phyloP scores from a whole-genome alignment of 2,888 invertebrate genomes.

The Chalcis sispes region DNA sequence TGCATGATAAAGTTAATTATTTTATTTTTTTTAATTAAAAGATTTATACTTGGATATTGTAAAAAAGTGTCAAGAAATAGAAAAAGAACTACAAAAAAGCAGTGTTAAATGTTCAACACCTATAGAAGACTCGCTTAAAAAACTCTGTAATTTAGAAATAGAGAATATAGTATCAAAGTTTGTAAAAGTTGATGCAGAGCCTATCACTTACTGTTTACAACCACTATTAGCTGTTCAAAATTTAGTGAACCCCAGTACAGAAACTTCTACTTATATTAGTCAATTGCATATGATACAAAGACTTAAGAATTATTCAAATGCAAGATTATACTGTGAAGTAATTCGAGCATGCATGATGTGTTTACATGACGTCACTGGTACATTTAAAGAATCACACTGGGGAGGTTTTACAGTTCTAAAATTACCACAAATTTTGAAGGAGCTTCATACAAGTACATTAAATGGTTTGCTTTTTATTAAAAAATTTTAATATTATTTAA shows the following conservation, averaged over 20 bases:
- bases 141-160: slow-evolving; percentile 81
- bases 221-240: slow-evolving; percentile 91
- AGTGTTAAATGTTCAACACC: slow-evolving; percentile 79
- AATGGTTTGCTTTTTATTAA: slow-evolving; percentile 68
- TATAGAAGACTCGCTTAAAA: slow-evolving; percentile 80
- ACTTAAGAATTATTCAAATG: slow-evolving; percentile 88
- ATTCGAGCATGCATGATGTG: slow-evolving; percentile 93
- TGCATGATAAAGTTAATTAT: no score
- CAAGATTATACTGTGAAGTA: slow-evolving; percentile 91
- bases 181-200: slow-evolving; percentile 79
- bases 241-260: slow-evolving; percentile 89
- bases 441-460: slow-evolving; percentile 80
- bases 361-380: slow-evolving; percentile 90
- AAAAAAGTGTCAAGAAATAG: slow-evolving; percentile 87
- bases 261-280: slow-evolving; percentile 87
- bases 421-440: slow-evolving; percentile 88
- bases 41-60: slow-evolving; percentile 82
- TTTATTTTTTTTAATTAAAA: slow-evolving; percentile 59
- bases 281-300: slow-evolving; percentile 91
- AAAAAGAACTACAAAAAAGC: slow-evolving; percentile 79
- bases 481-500: slow-evolving; percentile 10
- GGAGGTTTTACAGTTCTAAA: slow-evolving; percentile 96
- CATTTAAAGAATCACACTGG: slow-evolving; percentile 92
- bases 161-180: slow-evolving; percentile 78
- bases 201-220: slow-evolving; percentile 86